A percentile compares a stretch with the other conserved stretches of the same genome.
Conservation (phyloP, 2,113 vertebrate species). For the Saimiri boliviensis region DNA sequence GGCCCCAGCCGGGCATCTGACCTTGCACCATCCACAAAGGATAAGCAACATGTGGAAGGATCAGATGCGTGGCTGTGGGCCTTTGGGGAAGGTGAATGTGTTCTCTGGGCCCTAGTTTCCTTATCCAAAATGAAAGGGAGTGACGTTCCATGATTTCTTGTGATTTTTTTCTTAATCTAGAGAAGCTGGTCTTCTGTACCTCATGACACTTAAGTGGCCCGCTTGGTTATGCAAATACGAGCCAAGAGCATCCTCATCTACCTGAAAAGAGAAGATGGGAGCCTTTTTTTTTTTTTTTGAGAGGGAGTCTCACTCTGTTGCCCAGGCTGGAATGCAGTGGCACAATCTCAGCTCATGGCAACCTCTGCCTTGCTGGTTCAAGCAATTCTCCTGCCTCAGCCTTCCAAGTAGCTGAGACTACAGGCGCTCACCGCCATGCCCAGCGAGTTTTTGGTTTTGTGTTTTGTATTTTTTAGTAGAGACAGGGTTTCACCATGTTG, state of each 20-base stretch:
- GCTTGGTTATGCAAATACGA: neutral
- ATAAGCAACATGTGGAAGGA: neutral
- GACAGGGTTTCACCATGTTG: too few species aligned
- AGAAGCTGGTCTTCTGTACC: neutral
- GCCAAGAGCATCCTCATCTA: neutral
- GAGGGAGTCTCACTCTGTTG: too few species aligned
- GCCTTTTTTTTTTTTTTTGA: neutral
- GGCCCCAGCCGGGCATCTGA: neutral
- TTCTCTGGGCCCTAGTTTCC: neutral
- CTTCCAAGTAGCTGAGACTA: too few species aligned
- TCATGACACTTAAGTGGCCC: neutral
- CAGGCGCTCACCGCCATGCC: too few species aligned
- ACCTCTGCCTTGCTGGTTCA: too few species aligned
- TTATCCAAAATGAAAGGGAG: neutral
- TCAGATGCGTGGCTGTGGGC: neutral
- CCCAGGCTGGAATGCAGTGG: too few species aligned
- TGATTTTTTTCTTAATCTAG: neutral
- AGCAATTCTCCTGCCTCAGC: too few species aligned
- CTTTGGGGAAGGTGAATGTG: neutral
- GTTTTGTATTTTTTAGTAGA: too few species aligned
- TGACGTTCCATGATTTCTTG: neutral
- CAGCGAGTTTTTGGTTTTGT: too few species aligned
- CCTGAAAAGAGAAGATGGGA: neutral
- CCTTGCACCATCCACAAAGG: neutral
- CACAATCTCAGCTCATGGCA: too few species aligned